Base-by-base conservation (phyloP, 2,888 invertebrate species). In the Ectemnius cavifrons region DNA sequence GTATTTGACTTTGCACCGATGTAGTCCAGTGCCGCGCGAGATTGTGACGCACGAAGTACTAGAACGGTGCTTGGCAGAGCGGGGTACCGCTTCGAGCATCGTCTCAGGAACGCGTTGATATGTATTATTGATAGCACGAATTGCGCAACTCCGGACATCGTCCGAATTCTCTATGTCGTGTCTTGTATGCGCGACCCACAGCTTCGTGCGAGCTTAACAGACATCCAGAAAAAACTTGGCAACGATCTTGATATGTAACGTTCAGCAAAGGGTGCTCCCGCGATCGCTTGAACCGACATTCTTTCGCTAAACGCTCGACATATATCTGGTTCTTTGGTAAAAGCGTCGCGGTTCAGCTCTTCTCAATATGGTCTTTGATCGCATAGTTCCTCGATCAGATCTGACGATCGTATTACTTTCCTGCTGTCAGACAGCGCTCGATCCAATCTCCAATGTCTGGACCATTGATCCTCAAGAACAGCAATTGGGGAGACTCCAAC, bases 241-340 rank as follows among this genome's bases (percentile, higher is more conserved):
- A 87, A 85, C 85, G 79, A 84, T 81, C 85, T 75, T 87, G 87
- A 87, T 87, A 87, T 87, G 87, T 87, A 87, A 87, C 84, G 87
- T 86, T 87, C 78, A 76, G 75, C 81, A 83, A 84, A 78, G 79
- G 82, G 86, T 85, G 82, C 85, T 87, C 85, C 67, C 66, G 67
- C 64, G 77, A 78, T 71, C 67, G 20, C 63, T 57, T 11, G 64
- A 18, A 62, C 37, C 66, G 49, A 66, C 28, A 58, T 62, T 37
- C 16, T 16, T 14, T 52, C 16, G 0, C 52, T 52, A 52, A n/a
- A 11, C n/a, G n/a, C 20, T 60, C 8, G 4, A n/a, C 65, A 2
- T 68, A 2, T 68, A 27, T 63, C 46, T 46, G 23, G 49, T 27
- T 8, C 18, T 23, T 57, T 23, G 14, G 52, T 13, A 16, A 52